phyloP scores from a whole-genome alignment of 37 sponge, comb jelly and placozoan species.

The Spongilla lacustris region DNA sequence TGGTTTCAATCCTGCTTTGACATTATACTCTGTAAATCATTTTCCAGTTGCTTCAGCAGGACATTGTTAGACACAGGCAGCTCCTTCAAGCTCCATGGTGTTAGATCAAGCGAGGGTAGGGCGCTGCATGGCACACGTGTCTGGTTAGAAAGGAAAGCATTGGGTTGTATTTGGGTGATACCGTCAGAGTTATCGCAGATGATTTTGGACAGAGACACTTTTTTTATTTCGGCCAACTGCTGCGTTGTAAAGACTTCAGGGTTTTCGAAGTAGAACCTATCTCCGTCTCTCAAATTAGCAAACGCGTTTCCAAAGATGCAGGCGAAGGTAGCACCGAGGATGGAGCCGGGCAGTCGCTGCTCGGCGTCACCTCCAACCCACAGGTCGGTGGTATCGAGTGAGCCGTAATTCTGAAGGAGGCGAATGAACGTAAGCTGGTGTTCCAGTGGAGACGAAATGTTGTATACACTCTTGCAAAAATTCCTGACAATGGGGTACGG shows the following conservation, averaged over 20 bases:
- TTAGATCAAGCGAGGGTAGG: slow-evolving; percentile 36
- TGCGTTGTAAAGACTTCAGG: slow-evolving; percentile 66
- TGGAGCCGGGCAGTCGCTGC: slow-evolving; percentile 43
- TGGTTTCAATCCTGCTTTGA: too few species aligned
- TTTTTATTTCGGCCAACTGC: slow-evolving; percentile 56
- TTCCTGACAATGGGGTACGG: slow-evolving; percentile 42
- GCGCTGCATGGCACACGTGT: slow-evolving; percentile 24
- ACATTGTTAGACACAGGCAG: too few species aligned
- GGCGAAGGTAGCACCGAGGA: slow-evolving; percentile 90
- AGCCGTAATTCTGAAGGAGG: slow-evolving; percentile 58
- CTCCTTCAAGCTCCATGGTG: too few species aligned
- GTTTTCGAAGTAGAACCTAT: slow-evolving; percentile 82
- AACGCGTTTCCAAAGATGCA: slow-evolving; percentile 90
- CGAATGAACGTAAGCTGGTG: slow-evolving; percentile 17
- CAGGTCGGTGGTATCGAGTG: slow-evolving; percentile 69
- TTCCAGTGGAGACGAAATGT: background rate
- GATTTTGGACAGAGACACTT: slow-evolving; percentile 62
- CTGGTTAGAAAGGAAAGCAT: slow-evolving; percentile 66
- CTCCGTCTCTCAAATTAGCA: slow-evolving; percentile 72
- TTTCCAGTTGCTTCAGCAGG: too few species aligned
- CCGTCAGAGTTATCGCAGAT: slow-evolving; percentile 85
- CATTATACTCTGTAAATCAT: too few species aligned
- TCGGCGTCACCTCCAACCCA: slow-evolving; percentile 88
- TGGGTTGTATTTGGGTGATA: slow-evolving; percentile 57
- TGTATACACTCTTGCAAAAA: too few species aligned